Evolutionary conservation across 2,797 vertebrate genomes (phyloP), one percentile per base, ranked within the genome.

Genomic region (Premnoplex brunnescens): DNA sequence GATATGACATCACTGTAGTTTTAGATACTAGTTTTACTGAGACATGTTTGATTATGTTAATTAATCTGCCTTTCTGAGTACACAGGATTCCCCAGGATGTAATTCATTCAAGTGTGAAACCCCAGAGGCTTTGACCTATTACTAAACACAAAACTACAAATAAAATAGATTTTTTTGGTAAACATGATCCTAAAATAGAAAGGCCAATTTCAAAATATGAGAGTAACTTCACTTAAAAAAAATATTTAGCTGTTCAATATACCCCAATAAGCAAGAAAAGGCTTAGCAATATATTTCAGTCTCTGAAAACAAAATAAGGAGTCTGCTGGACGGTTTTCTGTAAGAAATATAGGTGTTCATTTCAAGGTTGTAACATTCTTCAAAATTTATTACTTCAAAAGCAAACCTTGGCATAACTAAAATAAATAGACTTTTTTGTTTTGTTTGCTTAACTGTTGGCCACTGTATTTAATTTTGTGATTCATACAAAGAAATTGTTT

Each of bases 81-180:
- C 71, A 74, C 58, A 94, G 87, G 81, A 59, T 93, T 96, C 82
- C 82, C 46, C 64, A 76, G 83, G 90, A 88, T 96, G 89, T 85
- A 96, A 95, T 88, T 91, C 94, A 97, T 78, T 96, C 95, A 96
- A 96, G 91, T 96, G 88, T 94, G 91, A 95, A 96, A 92, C 59
- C 93, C 95, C 46, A 92, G 79, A 96, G 94, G 94, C 95, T 96
- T 93, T 97, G 93, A 93, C 88, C 88, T 97, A 89, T 96, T 96
- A 96, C 89, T 96, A 94, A 96, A 85, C 34, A 91, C 27, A 85
- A 48, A 83, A 23, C 69, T 73, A 84, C 56, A 95, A 92, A 88
- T 66, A 94, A 52, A 95, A 77, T 39, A 91, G 62, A 62, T 36
- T 19, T 12, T 59, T 94, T 92, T 7, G 0, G 48, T 89, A 88